Evolutionary conservation across 2,797 vertebrate species (phyloP), one percentile per base, ranked within the genome.

Genomic region (Sebastes melanostomus): DNA sequence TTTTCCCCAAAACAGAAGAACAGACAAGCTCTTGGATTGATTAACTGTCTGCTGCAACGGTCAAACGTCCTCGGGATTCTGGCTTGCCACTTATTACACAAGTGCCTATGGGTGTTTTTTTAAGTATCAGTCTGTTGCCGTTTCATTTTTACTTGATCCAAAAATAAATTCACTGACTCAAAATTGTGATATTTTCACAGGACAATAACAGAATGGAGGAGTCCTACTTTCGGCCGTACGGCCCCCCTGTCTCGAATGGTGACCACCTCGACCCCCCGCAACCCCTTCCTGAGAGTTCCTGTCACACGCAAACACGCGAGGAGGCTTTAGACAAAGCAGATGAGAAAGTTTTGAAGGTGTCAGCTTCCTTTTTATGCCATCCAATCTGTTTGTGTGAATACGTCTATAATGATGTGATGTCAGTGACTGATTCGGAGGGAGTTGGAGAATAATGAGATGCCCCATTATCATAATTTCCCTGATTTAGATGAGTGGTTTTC

Each of bases 401-500:
- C 73, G 79, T 93, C 88, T 92, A 90, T 94, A 93, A 94, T 94
- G 86, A 94, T 93, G 90, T 93, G 92, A 94, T 93, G 91, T 93
- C 94, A 93, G 81, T 90, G 93, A 87, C 85, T 94, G 94, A 93
- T 95, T 94, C 87, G 66, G 85, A 92, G 84, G 75, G 89, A 94
- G 92, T 83, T 89, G 80, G 86, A 91, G 91, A 93, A 95, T 95
- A 95, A 95, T 95, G 92, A 95, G 91, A 90, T 91, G 90, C 83
- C 72, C 87, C 84, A 94, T 96, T 96, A 95, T 92, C 93, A 96
- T 95, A 94, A 96, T 95, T 95, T 95, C 91, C 92, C 89, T 95
- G 94, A 96, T 96, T 95, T 95, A 95, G 92, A 95, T 94, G 94
- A 95, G 90, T 92, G 91, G 83, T 94, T 96, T 91, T 94, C 92